Percentiles rank a stretch among this genome's conserved stretches.
Evolutionary conservation across 2,888 invertebrate genomes (phyloP).

Genomic region (Aleiodes testaceus): DNA sequence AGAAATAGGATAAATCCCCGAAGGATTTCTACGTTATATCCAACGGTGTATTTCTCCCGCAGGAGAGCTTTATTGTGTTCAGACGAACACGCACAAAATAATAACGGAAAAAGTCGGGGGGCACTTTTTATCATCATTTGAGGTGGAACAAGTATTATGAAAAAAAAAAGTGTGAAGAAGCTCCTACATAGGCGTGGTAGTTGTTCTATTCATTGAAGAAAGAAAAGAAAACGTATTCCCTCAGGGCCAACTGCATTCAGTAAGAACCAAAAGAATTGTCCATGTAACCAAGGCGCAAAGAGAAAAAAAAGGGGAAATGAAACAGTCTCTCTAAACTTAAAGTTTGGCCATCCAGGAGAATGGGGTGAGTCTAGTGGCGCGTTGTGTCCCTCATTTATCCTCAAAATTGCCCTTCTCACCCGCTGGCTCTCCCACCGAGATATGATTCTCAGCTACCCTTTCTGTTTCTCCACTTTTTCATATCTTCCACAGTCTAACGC

Average conservation of each 20-base stretch:
- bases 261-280: slow-evolving; percentile 4
- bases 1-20: not conserved
- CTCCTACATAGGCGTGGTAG: not conserved
- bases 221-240: slow-evolving; percentile 5
- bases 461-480: slow-evolving; percentile 4
- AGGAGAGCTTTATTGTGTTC: slow-evolving; percentile 21
- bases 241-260: not conserved
- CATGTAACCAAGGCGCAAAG: not conserved
- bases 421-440: slow-evolving; percentile 7
- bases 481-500: slow-evolving; percentile 16
- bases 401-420: slow-evolving; percentile 29
- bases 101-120: not conserved
- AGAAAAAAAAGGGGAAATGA: slow-evolving; percentile 19
- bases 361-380: slow-evolving; percentile 13
- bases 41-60: not conserved
- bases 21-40: not conserved
- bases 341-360: slow-evolving; percentile 51
- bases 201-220: not conserved
- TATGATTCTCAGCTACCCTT: slow-evolving; percentile 21
- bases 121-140: slow-evolving; percentile 13
- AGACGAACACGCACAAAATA: slow-evolving; percentile 15
- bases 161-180: not conserved
- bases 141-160: not conserved
- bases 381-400: slow-evolving; percentile 45
- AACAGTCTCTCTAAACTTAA: slow-evolving; percentile 45